A percentile compares a stretch with the other conserved stretches of the same genome.
Evolutionary conservation across 2,888 invertebrate species (phyloP).

Genomic region (Oeneis ivallda): DNA sequence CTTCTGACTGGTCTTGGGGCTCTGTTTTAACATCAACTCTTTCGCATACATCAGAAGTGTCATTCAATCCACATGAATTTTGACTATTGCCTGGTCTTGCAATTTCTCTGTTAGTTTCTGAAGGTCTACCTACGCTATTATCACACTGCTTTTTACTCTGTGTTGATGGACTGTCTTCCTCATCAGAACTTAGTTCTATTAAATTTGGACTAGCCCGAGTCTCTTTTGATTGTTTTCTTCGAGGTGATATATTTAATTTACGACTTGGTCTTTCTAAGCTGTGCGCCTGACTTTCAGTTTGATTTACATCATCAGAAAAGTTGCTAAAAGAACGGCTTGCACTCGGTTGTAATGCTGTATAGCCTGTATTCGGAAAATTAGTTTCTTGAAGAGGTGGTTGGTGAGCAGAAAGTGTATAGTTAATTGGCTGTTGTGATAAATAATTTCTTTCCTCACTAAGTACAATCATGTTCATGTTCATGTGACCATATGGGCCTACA

Average conservation of each 20-base stretch:
- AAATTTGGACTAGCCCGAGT: constrained; percentile 58
- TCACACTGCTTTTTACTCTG: constrained; percentile 62
- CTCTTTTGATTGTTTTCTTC: constrained; percentile 68
- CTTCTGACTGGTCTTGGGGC: constrained; percentile 49
- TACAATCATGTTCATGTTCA: constrained; percentile 62
- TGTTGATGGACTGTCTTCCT: constrained; percentile 64
- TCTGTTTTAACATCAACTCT: constrained; percentile 61
- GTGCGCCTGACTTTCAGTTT: constrained; percentile 41
- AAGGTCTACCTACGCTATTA: constrained; percentile 43
- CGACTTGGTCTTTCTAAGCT: constrained; percentile 71
- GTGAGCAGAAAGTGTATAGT: constrained; percentile 52
- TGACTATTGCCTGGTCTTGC: constrained; percentile 20
- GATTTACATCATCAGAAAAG: constrained; percentile 36
- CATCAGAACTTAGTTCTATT: constrained; percentile 78
- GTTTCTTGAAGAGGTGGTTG: constrained; percentile 47
- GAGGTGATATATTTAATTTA: constrained; percentile 71
- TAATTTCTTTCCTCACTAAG: constrained; percentile 58
- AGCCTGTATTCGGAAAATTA: constrained; percentile 45
- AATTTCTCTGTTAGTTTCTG: constrained; percentile 14
- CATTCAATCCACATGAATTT: neutral
- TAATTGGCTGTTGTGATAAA: constrained; percentile 54
- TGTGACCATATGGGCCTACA: constrained; percentile 53
- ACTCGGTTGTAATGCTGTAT: constrained; percentile 46
- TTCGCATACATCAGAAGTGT: neutral
- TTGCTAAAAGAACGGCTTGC: constrained; percentile 44